Evolutionary conservation across 1,140 invertebrate species (phyloP), one percentile per base, ranked within the genome.

Genomic region (Drosophila obscura): DNA sequence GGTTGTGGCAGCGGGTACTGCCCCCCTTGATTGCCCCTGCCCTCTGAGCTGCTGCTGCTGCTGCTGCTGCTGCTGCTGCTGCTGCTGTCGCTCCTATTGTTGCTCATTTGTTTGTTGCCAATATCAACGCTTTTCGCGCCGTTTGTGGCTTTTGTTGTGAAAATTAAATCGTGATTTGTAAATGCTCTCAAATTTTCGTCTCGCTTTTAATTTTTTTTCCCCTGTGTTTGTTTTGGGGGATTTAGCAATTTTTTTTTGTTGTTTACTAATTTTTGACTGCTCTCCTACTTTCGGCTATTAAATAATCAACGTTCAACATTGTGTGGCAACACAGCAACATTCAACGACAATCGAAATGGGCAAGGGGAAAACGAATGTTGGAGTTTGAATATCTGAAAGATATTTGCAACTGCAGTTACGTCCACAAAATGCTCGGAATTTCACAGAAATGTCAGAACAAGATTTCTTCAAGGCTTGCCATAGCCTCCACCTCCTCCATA

Each of bases 101-200:
- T 71, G 51, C 78, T 87, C 69, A 87, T 87, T 87, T 87, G 82
- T 87, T 82, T 87, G 83, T 88, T 88, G 82, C 83, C 82, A 88
- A 87, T 88, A 79, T 88, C 83, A 87, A 87, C 74, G 82, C 82
- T 85, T 75, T 74, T 81, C 45, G 73, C 4, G 35, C 35, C 11
- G 62, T 57, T 75, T 61, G 28, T 55, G 74, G 80, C 68, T 81
- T 73, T 75, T 74, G 68, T 75, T 61, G 66, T 69, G 65, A 64
- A 85, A 85, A 85, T 87, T 85, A 87, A 85, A 85, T 85, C 82
- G 82, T 85, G 82, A 85, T 85, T 85, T 85, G 82, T 85, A 85
- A 85, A 85, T 85, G 82, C 82, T 84, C 82, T 85, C 82, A 85
- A 87, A 87, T 82, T 85, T 87, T 87, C 69, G 77, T 85, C 73